These are phyloP conservation scores for Equus quagga DNA, from an alignment of 2,113 vertebrate genomes.

Conservation along the genomic window DNA sequence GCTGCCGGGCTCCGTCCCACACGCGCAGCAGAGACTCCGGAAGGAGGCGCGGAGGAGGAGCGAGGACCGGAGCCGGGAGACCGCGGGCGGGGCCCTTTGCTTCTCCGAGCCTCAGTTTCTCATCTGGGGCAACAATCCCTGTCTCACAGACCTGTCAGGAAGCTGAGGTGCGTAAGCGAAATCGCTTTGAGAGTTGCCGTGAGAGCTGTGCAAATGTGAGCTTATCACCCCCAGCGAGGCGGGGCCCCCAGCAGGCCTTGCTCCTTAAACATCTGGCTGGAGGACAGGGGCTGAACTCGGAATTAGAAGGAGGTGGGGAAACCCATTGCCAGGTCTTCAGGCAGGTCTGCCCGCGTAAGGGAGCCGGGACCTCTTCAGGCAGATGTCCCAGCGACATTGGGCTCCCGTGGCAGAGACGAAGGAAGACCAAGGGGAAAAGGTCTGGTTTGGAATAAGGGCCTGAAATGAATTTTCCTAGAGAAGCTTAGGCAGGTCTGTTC, in stretches of 20 bases:
- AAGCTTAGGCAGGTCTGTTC: neutral
- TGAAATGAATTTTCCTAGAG: neutral
- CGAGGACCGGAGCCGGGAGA: neutral
- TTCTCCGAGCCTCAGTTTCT: neutral
- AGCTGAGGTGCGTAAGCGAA: too few relatives aligned
- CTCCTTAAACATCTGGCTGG: neutral
- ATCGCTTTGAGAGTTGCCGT: neutral
- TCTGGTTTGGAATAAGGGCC: neutral
- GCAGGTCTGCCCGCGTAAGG: neutral
- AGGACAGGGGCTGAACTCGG: neutral
- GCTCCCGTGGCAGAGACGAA: neutral
- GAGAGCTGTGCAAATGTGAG: accelerated
- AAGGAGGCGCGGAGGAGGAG: neutral
- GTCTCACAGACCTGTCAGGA: neutral
- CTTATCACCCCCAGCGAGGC: neutral
- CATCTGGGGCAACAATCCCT: neutral
- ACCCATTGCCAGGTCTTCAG: neutral
- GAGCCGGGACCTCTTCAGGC: neutral
- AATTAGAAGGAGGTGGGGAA: neutral
- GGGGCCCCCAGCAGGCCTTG: too few relatives aligned
- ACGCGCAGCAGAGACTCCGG: accelerated
- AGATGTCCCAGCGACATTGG: neutral
- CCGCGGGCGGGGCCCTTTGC: neutral
- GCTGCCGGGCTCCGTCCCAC: accelerated
- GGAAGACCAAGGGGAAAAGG: neutral